A percentile compares a stretch with the other conserved stretches of the same genome.
phyloP scores from a whole-genome alignment of 2,797 vertebrate genomes.

The Girardinus metallicus region DNA sequence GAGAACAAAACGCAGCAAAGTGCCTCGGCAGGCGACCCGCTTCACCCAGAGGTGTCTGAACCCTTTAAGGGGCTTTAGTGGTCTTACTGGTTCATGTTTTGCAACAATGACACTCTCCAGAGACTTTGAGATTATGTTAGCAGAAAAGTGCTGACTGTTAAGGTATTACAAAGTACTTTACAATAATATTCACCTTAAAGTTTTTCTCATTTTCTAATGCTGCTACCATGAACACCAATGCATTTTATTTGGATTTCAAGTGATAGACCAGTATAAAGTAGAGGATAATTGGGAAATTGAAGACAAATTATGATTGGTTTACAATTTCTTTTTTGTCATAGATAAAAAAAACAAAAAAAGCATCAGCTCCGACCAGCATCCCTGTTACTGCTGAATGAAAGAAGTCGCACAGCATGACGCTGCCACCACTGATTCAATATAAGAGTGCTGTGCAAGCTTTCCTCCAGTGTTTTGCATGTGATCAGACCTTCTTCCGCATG shows the following conservation, averaged over 20 bases:
- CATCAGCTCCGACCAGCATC: not conserved
- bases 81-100: not conserved
- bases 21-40: slow-evolving; percentile 4
- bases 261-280: not conserved
- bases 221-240: not conserved
- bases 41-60: not conserved
- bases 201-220: not conserved
- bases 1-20: not conserved
- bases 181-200: not conserved
- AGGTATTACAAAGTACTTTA: not conserved
- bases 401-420: not conserved
- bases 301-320: not conserved
- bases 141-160: slow-evolving; percentile 26
- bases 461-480: not conserved
- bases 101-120: not conserved
- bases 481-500: not conserved
- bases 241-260: not conserved
- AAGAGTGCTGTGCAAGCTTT: not conserved
- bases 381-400: not conserved
- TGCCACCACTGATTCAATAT: not conserved
- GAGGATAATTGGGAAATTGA: not conserved
- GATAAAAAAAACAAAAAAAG: not conserved
- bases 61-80: slow-evolving; percentile 6
- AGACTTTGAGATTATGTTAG: not conserved
- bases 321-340: not conserved